A percentile compares a stretch with the other conserved stretches of the same genome.
These are phyloP conservation scores for Ptilodon capucinus DNA, from an alignment of 2,888 invertebrate genomes.

Conservation along the genomic window DNA sequence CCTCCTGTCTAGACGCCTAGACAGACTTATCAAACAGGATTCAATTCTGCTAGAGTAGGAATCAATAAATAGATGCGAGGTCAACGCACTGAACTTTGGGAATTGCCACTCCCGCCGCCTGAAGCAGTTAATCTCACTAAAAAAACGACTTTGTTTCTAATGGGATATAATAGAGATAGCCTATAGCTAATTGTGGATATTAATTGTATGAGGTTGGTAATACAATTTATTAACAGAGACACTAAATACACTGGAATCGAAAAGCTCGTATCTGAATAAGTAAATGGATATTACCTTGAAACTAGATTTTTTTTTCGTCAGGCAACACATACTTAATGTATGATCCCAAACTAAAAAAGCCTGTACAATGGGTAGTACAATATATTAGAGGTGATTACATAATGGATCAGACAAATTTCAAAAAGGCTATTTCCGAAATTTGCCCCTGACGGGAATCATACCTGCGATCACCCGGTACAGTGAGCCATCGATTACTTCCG, in stretches of 20 bases:
- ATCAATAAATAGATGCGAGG: conserved; percentile 66
- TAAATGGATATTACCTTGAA: no score
- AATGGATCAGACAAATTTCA: no score
- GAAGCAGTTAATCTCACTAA: conserved; percentile 4
- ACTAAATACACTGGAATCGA: neutral
- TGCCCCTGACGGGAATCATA: no score
- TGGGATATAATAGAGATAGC: conserved; percentile 25
- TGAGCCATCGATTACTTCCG: no score
- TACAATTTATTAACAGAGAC: conserved; percentile 18
- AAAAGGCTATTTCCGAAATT: no score
- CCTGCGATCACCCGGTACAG: no score
- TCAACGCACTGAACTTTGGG: conserved; percentile 44
- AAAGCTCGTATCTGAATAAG: no score
- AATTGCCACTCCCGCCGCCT: conserved; percentile 3
- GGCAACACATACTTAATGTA: no score
- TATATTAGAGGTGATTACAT: no score
- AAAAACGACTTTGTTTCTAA: conserved; percentile 11
- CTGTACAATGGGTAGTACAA: no score
- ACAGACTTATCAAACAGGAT: conserved; percentile 57
- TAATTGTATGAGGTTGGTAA: conserved; percentile 26
- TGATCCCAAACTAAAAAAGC: no score
- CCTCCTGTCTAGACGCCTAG: conserved; percentile 63
- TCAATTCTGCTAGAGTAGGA: conserved; percentile 49
- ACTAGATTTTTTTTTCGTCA: no score
- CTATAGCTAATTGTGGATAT: conserved; percentile 19